These are phyloP conservation scores for Microplitis manilae DNA, from an alignment of 2,888 invertebrate genomes.

Conservation along the genomic window DNA sequence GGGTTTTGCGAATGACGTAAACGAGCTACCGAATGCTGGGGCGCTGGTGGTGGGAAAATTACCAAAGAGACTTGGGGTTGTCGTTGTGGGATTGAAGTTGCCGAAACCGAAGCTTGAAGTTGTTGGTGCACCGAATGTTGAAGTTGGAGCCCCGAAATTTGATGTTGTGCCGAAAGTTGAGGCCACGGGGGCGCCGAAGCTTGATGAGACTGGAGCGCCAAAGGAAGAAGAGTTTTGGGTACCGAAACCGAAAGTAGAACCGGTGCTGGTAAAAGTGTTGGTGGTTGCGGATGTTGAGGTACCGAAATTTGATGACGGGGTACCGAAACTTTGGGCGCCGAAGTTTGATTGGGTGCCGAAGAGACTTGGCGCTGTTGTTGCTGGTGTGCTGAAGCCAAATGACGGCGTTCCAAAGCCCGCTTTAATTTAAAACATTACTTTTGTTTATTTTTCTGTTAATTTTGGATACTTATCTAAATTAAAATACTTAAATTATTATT, in stretches of 20 bases:
- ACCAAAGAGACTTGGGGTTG: constrained; percentile 72
- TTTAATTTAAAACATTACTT: background rate
- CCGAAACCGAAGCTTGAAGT: constrained; percentile 62
- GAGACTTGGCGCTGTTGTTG: constrained; percentile 74
- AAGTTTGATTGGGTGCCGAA: constrained; percentile 72
- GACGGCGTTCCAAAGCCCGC: constrained; percentile 72
- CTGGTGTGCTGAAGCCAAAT: constrained; percentile 70
- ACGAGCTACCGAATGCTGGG: constrained; percentile 46
- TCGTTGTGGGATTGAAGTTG: constrained; percentile 60
- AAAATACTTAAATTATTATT: too few relatives aligned
- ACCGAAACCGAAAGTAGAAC: constrained; percentile 72
- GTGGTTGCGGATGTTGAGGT: constrained; percentile 56
- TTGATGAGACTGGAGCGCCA: constrained; percentile 71
- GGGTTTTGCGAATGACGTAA: constrained; percentile 73
- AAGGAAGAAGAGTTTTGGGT: constrained; percentile 56
- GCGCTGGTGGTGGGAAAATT: constrained; percentile 72
- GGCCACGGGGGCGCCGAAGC: constrained; percentile 70
- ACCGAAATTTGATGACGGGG: constrained; percentile 72
- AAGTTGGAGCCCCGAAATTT: constrained; percentile 56
- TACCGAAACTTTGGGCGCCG: constrained; percentile 71
- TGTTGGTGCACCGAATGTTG: constrained; percentile 61
- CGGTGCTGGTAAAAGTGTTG: constrained; percentile 65
- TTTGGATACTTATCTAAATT: background rate
- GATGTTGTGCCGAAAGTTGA: constrained; percentile 72
- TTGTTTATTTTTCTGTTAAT: background rate